Percentiles rank a stretch among this genome's conserved stretches.
These are phyloP conservation scores for Ameiurus melas DNA, from an alignment of 2,113 vertebrate species.

Conservation along the genomic window DNA sequence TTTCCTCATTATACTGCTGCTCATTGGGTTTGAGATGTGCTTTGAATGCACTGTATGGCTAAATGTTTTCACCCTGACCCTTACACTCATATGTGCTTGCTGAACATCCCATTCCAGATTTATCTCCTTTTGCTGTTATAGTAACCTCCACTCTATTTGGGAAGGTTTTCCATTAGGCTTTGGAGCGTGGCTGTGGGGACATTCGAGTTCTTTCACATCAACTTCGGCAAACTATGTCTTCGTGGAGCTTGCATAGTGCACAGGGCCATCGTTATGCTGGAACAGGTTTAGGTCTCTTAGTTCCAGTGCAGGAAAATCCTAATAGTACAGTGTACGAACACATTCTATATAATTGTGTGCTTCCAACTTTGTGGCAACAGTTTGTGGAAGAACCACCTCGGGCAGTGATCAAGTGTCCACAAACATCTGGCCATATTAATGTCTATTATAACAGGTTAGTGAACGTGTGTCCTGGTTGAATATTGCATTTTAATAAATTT, in stretches of 20 bases:
- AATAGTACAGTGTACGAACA: not conserved
- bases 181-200: not conserved
- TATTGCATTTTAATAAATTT: not conserved
- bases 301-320: not conserved
- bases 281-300: not conserved
- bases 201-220: not conserved
- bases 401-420: not conserved
- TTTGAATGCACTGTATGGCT: not conserved
- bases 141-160: not conserved
- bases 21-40: not conserved
- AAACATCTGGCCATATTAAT: not conserved
- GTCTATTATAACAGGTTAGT: not conserved
- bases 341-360: not conserved
- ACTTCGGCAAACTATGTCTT: not conserved
- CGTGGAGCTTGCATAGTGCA: not conserved
- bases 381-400: not conserved
- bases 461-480: not conserved
- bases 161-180: not conserved
- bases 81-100: not conserved
- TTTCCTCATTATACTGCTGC: not conserved
- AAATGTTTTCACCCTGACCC: too few species aligned
- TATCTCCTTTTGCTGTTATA: not conserved
- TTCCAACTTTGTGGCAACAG: not conserved
- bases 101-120: not conserved
- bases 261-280: not conserved